Base-by-base conservation (phyloP, 1,140 invertebrate genomes). In the Saccostrea cuccullata region DNA sequence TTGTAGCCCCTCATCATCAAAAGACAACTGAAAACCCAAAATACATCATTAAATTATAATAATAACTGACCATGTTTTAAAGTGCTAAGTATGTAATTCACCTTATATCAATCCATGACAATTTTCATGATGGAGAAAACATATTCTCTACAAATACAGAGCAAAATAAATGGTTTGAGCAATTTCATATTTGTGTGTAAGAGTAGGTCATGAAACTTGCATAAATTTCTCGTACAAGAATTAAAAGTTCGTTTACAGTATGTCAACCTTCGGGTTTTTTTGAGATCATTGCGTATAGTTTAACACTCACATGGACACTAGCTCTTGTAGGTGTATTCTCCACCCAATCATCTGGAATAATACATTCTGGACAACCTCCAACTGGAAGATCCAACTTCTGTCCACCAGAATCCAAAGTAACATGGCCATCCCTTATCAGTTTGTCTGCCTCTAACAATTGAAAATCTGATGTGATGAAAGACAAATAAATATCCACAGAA, bases 331-430 rank as follows among this genome's bases (percentile, higher is more conserved):
- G 26, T 12, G 23, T 30, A 30, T 26, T 30, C 26, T 77, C 70
- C 70, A 77, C 23, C 70, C 70, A 77, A 2, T 77, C 70, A 77
- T 77, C 70, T 4, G 70, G 70, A 77, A 77, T 36, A 17, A 77
- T 77, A 11, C 70, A 77, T 30, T 77, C 70, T 13, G 70, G 70
- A 77, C 70, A 77, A 2, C 26, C 26, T 30, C 70, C 70, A 36
- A 77, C 70, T 30, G 26, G 70, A 36, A 26, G 26, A 77, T 77
- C 26, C 23, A 11, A 77, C 30, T 77, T 26, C 30, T 26, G 23
- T 77, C 70, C 70, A 77, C 2, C 2, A 0, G 13, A 77, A 36
- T 6, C 26, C 9, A 77, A 13, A 77, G 26, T 26, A 13, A 77
- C 70, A 23, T 77, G 70, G 1, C 26, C 23, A 77, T 77, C 30